Evolutionary conservation across 37 sponge, comb jelly and placozoan genomes (phyloP), one percentile per base, ranked within the genome.

Genomic region (Tethya wilhelma): DNA sequence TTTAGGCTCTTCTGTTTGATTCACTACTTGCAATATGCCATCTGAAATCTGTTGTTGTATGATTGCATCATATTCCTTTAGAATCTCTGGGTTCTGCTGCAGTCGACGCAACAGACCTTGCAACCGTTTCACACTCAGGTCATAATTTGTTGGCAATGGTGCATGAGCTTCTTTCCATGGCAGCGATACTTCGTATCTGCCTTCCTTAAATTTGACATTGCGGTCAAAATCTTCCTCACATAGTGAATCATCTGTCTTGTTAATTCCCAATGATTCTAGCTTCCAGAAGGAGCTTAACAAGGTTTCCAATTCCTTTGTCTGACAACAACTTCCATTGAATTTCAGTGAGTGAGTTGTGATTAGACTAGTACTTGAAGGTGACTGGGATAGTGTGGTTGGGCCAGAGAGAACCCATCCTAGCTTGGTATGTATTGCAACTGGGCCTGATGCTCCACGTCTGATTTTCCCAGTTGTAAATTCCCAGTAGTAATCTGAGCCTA

Each of bases 381-480:
- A n/a, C n/a, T n/a, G n/a, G n/a, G n/a, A n/a, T n/a, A n/a, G n/a
- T n/a, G n/a, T n/a, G 4, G 25, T 39, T 20, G 41, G 41, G 3
- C 80, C 80, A 69, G 80, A 80, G 46, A 80, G 41, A 20, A 80
- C 59, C 80, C 69, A 80, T 17, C 80, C 80, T 11, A 80, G 41
- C 9, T 17, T 43, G 17, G 70, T 57, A 26, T 80, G 17, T 39
- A 80, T 5, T 29, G 68, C 68, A 12, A 67, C 40, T 37, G 68
- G 68, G 11, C 80, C 80, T 57, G 28, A 38, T 25, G 40, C 31
- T 68, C 80, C 80, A 26, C 80, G 69, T 26, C 68, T 14, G 19
- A 38, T 69, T 32, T 56, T 28, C 9, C 80, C 80, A 38, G 80
- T 69, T 38, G 56, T 42, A n/a, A 80, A 19, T 2, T 59, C 29